A percentile compares a stretch with the other conserved stretches of the same genome.
Evolutionary conservation across 2,797 vertebrate species (phyloP).

Genomic region (Semotilus atromaculatus): DNA sequence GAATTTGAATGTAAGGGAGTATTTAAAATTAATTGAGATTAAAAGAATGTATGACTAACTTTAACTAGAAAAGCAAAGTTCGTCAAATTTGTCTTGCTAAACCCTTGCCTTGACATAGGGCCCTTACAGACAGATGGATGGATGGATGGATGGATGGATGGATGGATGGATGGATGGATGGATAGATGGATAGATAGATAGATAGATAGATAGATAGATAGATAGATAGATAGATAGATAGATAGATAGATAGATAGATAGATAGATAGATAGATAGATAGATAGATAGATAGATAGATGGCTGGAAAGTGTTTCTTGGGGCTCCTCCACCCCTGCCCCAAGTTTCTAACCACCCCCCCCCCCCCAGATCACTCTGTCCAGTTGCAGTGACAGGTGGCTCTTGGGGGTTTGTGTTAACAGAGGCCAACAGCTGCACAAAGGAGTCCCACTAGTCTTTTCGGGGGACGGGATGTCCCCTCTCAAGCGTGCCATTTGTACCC

Average conservation of each 20-base stretch:
- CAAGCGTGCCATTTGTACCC: slow-evolving; percentile 71
- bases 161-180: not conserved
- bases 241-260: not conserved
- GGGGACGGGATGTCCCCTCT: slow-evolving; percentile 69
- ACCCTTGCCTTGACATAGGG: no score
- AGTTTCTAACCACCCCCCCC: slow-evolving; percentile 39
- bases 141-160: not conserved
- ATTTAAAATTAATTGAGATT: no score
- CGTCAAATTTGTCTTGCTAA: no score
- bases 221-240: accelerated
- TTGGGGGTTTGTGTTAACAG: slow-evolving; percentile 64
- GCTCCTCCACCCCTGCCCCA: not conserved
- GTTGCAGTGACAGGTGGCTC: slow-evolving; percentile 82
- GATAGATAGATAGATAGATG: not conserved
- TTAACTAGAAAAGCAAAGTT: no score
- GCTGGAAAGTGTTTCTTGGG: not conserved
- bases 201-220: not conserved
- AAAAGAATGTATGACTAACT: no score
- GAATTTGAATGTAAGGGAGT: not conserved
- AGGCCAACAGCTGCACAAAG: slow-evolving; percentile 84
- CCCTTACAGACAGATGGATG: no score
- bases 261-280: not conserved
- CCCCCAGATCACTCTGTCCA: slow-evolving; percentile 70
- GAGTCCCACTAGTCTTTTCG: slow-evolving; percentile 72
- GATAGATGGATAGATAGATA: not conserved